Conservation (phyloP, 2,888 invertebrate genomes). For the Schizaphis graminum region DNA sequence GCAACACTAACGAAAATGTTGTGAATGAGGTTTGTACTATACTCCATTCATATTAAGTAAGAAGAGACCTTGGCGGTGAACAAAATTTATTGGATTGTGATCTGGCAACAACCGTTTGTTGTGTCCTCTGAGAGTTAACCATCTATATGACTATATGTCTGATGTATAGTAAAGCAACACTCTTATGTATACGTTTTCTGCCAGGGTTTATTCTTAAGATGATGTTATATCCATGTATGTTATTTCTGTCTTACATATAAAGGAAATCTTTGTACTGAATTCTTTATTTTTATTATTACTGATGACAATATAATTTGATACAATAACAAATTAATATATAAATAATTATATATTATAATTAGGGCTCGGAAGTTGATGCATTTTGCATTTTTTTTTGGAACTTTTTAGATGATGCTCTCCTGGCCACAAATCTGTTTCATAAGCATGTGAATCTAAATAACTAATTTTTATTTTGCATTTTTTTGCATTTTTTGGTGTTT, state of each 20-base stretch:
- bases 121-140: neutral
- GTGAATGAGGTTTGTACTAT: neutral
- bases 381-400: no score
- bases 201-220: neutral
- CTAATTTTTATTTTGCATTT: no score
- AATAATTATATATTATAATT: no score
- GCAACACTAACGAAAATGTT: neutral
- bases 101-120: neutral
- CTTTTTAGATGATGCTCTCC: no score
- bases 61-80: neutral
- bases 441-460: no score
- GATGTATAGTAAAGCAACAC: neutral
- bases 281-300: no score
- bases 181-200: neutral
- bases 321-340: neutral
- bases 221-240: neutral
- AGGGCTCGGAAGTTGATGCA: no score
- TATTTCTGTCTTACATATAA: neutral
- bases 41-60: neutral
- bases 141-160: neutral
- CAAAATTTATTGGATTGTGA: neutral
- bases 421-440: no score
- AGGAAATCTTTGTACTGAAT: neutral
- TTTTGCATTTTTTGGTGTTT: no score
- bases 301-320: neutral